These are phyloP conservation scores for Maniola hyperantus DNA, from an alignment of 2,888 invertebrate species.

Conservation along the genomic window DNA sequence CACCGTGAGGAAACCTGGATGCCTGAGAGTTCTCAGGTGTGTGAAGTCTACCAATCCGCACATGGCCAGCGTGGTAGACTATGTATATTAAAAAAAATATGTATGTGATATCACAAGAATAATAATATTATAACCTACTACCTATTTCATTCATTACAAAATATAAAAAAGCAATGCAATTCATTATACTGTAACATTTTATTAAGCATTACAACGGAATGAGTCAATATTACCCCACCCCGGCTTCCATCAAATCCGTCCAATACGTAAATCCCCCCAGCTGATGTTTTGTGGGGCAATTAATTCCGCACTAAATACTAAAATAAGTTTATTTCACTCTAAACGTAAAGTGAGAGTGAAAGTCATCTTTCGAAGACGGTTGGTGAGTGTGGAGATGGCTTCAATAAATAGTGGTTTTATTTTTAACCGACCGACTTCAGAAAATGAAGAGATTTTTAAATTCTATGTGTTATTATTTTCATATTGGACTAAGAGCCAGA, in stretches of 20 bases:
- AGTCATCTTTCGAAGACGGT: constrained; percentile 46
- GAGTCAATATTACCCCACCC: constrained; percentile 48
- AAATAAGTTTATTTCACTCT: constrained; percentile 67
- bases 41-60: no score
- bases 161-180: constrained; percentile 29
- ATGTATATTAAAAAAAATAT: no score
- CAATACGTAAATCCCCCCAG: constrained; percentile 57
- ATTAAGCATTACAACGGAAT: constrained; percentile 40
- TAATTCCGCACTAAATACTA: constrained; percentile 74
- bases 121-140: no score
- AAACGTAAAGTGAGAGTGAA: constrained; percentile 50
- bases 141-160: not conserved
- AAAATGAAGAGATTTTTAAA: not conserved
- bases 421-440: not conserved
- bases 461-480: not conserved
- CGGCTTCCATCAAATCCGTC: constrained; percentile 51
- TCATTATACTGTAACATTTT: constrained; percentile 38
- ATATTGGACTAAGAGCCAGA: no score
- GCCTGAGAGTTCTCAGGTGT: no score
- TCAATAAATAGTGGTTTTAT: constrained; percentile 13
- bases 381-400: constrained; percentile 42
- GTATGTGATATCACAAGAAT: no score
- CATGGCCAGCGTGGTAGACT: no score
- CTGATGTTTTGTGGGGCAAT: constrained; percentile 66
- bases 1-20: no score